phyloP scores from a whole-genome alignment of 2,113 vertebrate genomes.

The Mustelus asterias region DNA sequence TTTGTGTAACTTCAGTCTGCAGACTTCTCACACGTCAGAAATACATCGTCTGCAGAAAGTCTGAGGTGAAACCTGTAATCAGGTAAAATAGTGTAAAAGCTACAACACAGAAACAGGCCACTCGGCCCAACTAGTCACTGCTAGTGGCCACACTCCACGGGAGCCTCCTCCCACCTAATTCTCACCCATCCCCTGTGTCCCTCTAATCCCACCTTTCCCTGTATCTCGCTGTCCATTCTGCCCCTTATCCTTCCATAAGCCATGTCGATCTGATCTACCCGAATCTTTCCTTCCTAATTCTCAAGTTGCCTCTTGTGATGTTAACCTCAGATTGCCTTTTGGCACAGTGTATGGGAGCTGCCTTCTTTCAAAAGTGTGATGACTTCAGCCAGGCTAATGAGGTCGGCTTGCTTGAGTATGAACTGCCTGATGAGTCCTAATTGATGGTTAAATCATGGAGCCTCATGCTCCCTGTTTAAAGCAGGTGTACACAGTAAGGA shows the following conservation, averaged over 20 bases:
- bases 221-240: neutral
- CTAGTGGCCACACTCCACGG: neutral
- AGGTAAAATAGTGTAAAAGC: neutral
- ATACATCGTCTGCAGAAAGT: neutral
- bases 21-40: neutral
- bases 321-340: too few species aligned
- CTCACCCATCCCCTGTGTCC: neutral
- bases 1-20: neutral
- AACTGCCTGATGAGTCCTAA: too few species aligned
- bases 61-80: neutral
- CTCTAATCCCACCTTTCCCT: neutral
- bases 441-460: too few species aligned
- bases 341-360: neutral
- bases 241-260: neutral
- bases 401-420: too few species aligned
- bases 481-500: too few species aligned
- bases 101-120: neutral
- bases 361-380: neutral
- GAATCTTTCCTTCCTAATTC: too few species aligned
- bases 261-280: neutral
- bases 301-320: too few species aligned
- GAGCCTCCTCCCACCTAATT: neutral
- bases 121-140: neutral
- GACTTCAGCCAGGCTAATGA: too few species aligned
- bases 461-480: too few species aligned